Evolutionary conservation across 1,140 invertebrate genomes (phyloP), one percentile per base, ranked within the genome.

Genomic region (Solen grandis): DNA sequence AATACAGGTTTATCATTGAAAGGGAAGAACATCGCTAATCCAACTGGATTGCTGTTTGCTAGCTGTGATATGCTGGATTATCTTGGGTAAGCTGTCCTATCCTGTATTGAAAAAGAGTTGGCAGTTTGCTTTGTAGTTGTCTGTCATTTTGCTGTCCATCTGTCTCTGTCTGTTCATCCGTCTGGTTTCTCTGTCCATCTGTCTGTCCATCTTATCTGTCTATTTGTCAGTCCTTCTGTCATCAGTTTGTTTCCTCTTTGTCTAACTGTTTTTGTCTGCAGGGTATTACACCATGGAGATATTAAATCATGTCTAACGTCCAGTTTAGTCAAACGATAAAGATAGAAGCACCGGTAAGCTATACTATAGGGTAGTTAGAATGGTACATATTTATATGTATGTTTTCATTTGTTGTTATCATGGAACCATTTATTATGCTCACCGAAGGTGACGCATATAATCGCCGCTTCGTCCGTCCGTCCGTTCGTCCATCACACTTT

Each of bases 1-100:
- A 91, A 89, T 79, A 90, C 88, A 62, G 88, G 88, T 10, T 77
- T 84, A 62, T 84, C 86, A 77, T 59, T 92, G 87, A 97, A 98
- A 25, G 98, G 98, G 50, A 99, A 99, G 93, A 99, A 99, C 92
- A 96, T 99, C 66, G 99, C 99, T 3, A 99, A 99, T 93, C 99
- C 99, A 29, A 99, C 97, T 13, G 98, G 98, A n/a, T 98, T 99
- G 96, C 90, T 99, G 84, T 93, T 99, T 3, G 98, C 97, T 89
- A 95, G 96, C 41, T 96, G 97, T 50, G 99, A 99, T 93, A 94
- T 99, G 94, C 92, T 99, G 31, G 94, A 96, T 62, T 98, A 99
- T 92, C 95, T 99, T 36, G 98, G 99, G 93, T 91, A 80, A 62
- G 8, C 19, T 46, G 8, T 46, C 41, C 8, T 46, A 10, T 46